Conservation (phyloP, 2,888 invertebrate species). For the Cryptus armator region DNA sequence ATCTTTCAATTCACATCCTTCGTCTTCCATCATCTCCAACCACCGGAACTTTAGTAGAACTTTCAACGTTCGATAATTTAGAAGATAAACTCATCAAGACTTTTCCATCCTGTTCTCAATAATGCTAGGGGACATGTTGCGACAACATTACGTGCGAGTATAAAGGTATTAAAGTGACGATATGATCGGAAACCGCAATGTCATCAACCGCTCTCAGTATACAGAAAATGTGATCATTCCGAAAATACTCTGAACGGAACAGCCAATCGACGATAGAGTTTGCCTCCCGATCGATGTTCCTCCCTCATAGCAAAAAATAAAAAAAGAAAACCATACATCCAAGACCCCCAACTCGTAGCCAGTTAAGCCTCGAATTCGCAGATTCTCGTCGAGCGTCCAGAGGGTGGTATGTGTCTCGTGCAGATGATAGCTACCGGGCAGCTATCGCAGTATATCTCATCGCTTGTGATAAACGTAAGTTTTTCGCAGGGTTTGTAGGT, state of each 20-base stretch:
- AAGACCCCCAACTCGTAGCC: background rate
- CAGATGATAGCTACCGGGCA: conserved; percentile 14
- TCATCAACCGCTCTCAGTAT: background rate
- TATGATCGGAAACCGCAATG: background rate
- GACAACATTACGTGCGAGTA: background rate
- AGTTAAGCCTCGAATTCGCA: background rate
- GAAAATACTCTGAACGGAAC: background rate
- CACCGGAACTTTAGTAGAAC: no score
- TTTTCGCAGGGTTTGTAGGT: conserved; percentile 57
- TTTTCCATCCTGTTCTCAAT: background rate
- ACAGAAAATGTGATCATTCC: background rate
- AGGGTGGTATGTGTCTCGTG: conserved; percentile 9
- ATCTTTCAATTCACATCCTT: background rate
- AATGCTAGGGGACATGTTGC: background rate
- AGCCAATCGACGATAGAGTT: background rate
- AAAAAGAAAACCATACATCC: background rate
- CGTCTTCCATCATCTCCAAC: no score
- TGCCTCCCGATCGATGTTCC: conserved; percentile 24
- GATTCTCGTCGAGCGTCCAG: conserved; percentile 16
- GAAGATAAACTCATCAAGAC: background rate
- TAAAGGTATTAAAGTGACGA: background rate
- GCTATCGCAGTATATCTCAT: conserved; percentile 6
- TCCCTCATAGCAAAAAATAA: background rate
- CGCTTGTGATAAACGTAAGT: conserved; percentile 49
- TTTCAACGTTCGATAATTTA: no score